Conservation (phyloP, 2,113 vertebrate genomes). For the Kobus ellipsiprymnus region DNA sequence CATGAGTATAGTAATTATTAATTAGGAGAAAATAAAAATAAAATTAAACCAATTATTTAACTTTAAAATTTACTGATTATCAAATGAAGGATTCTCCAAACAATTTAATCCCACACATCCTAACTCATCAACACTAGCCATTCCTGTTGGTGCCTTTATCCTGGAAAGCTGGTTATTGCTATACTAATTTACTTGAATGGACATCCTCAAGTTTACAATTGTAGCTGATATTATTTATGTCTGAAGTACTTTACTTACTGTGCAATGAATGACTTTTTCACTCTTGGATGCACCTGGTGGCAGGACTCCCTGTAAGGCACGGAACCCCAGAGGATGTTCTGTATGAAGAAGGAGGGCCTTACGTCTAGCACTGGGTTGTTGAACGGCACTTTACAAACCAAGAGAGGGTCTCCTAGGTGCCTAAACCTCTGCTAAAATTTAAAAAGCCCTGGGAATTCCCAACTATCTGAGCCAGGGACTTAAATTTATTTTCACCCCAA, state of each 20-base stretch:
- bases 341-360: neutral
- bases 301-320: neutral
- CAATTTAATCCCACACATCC: neutral
- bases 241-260: neutral
- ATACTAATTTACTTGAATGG: neutral
- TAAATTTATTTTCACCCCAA: neutral
- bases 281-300: neutral
- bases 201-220: neutral
- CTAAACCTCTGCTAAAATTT: neutral
- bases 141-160: neutral
- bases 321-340: neutral
- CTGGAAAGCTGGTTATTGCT: neutral
- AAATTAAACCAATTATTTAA: neutral
- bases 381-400: neutral
- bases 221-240: neutral
- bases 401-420: neutral
- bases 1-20: neutral
- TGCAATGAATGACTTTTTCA: neutral
- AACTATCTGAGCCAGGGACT: neutral
- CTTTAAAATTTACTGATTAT: neutral
- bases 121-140: neutral
- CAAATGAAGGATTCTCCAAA: neutral
- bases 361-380: neutral
- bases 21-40: neutral
- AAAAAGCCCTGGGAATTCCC: neutral